A percentile compares a stretch with the other conserved stretches of the same genome.
phyloP scores from a whole-genome alignment of 1,140 invertebrate species.

The Galleria mellonella region DNA sequence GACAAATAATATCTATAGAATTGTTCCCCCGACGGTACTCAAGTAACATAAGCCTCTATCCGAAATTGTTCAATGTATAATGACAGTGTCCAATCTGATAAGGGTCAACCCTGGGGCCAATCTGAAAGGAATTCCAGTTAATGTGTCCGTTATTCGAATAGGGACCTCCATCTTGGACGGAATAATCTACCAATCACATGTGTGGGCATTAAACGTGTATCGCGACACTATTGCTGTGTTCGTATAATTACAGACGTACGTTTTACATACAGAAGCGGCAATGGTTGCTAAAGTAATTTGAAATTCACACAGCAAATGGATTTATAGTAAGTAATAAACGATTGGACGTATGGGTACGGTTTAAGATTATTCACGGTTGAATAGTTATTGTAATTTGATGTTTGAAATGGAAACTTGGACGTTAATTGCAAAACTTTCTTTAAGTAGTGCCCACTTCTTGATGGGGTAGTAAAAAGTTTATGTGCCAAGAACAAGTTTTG shows the following conservation, averaged over 20 bases:
- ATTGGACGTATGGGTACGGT: constrained; percentile 15
- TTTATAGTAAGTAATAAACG: constrained; percentile 12
- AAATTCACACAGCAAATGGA: background rate
- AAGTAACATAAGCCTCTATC: constrained; percentile 9
- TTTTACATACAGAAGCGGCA: background rate
- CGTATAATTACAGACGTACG: background rate
- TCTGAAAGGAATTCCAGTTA: constrained; percentile 43
- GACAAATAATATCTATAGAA: too few species aligned
- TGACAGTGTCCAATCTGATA: constrained; percentile 46
- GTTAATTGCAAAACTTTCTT: constrained; percentile 4
- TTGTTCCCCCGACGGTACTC: constrained; percentile 8
- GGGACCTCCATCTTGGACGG: constrained; percentile 9
- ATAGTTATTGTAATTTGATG: constrained; percentile 17
- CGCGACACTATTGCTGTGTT: constrained; percentile 4
- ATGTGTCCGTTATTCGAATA: constrained; percentile 32
- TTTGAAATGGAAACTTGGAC: constrained; percentile 18
- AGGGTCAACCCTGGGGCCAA: constrained; percentile 35
- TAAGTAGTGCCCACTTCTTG: background rate
- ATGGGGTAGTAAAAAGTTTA: constrained; percentile 1
- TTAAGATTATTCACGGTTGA: constrained; percentile 17
- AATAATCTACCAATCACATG: constrained; percentile 4
- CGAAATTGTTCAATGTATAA: constrained; percentile 38
- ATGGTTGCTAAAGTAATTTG: constrained; percentile 4
- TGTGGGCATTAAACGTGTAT: background rate
- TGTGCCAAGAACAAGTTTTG: background rate